Percentiles rank a stretch among this genome's conserved stretches.
Evolutionary conservation across 2,888 invertebrate species (phyloP).

Genomic region (Callyntrura guangdongensis): DNA sequence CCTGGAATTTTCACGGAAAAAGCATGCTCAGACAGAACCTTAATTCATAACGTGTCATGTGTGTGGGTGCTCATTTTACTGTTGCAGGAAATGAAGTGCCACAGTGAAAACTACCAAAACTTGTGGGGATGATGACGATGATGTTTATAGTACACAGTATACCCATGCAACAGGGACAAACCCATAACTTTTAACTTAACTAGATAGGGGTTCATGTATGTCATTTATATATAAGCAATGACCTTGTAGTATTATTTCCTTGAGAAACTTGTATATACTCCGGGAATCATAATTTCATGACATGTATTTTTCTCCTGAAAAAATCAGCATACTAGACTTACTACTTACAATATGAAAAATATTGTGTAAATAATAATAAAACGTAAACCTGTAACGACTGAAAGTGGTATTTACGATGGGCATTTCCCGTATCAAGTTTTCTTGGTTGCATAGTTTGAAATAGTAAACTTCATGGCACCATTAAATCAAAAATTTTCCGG

Average conservation of each 20-base stretch:
- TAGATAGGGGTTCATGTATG: too few species aligned
- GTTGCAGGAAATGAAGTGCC: constrained; percentile 43
- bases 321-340: neutral
- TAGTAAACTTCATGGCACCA: constrained; percentile 13
- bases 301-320: neutral
- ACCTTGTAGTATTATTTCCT: neutral
- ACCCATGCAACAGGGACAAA: neutral
- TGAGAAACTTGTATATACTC: constrained; percentile 9
- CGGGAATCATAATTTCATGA: constrained; percentile 30
- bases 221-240: constrained; percentile 3
- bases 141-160: too few species aligned
- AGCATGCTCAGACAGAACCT: neutral
- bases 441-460: neutral
- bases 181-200: too few species aligned
- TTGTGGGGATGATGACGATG: neutral
- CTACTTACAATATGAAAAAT: constrained; percentile 9
- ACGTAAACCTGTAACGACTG: constrained; percentile 16
- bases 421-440: neutral
- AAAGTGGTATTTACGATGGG: constrained; percentile 3
- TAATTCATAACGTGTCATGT: constrained; percentile 50
- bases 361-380: neutral
- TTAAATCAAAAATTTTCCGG: constrained; percentile 74
- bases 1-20: constrained; percentile 22
- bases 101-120: constrained; percentile 9
- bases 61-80: constrained; percentile 35